Conservation (phyloP, 2,888 invertebrate genomes). For the Pelosia muscerda region DNA sequence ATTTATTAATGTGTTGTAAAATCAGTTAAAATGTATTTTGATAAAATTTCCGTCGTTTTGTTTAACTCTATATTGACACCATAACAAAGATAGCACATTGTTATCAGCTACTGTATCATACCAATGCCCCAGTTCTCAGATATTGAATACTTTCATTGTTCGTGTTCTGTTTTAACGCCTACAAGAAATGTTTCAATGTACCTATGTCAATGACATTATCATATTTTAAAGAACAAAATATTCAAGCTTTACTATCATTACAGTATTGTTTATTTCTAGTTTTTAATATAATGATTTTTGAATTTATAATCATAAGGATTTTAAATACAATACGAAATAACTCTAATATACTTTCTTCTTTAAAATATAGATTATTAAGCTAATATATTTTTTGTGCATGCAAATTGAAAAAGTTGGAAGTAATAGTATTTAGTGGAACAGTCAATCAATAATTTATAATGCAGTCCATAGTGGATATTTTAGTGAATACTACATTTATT, state of each 20-base stretch:
- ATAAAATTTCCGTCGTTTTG: background rate
- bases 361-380: too few relatives aligned
- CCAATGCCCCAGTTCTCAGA: slow-evolving; percentile 28
- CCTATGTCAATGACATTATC: slow-evolving; percentile 7
- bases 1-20: too few relatives aligned
- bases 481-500: too few relatives aligned
- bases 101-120: slow-evolving; percentile 29
- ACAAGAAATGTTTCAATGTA: slow-evolving; percentile 20
- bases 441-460: too few relatives aligned
- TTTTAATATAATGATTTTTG: too few relatives aligned
- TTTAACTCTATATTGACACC: background rate
- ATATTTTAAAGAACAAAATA: background rate
- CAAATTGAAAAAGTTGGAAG: too few relatives aligned
- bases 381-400: too few relatives aligned
- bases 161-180: slow-evolving; percentile 18
- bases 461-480: too few relatives aligned
- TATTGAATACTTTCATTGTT: slow-evolving; percentile 31
- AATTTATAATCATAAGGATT: too few relatives aligned
- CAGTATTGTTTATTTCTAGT: background rate
- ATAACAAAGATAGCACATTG: slow-evolving; percentile 1
- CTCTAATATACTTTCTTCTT: too few relatives aligned
- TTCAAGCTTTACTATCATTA: background rate
- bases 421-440: too few relatives aligned
- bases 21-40: background rate
- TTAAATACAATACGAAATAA: too few relatives aligned